Evolutionary conservation across 2,113 vertebrate species (phyloP).

Genomic region (Baryphthengus martii): DNA sequence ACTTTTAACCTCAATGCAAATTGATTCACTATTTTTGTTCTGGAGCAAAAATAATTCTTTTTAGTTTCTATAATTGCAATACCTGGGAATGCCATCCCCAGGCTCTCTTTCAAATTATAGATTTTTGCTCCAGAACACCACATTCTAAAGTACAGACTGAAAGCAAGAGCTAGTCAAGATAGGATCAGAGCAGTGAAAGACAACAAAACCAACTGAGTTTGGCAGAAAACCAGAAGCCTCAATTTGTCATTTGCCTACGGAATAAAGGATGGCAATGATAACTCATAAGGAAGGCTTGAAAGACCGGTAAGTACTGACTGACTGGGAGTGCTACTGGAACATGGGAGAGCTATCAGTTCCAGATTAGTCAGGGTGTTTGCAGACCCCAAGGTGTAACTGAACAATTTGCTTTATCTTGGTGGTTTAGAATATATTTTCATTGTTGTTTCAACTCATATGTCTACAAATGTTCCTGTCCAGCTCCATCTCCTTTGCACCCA

Average conservation of each 20-base stretch:
- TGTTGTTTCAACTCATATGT: not conserved
- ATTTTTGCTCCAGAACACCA: not conserved
- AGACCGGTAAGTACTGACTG: not conserved
- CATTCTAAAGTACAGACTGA: not conserved
- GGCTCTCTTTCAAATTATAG: not conserved
- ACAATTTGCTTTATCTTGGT: not conserved
- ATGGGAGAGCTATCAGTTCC: not conserved
- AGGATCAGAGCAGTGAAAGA: not conserved
- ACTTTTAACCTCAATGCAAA: not conserved
- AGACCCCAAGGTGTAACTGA: not conserved
- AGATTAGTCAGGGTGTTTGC: not conserved
- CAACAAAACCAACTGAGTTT: not conserved
- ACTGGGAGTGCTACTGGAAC: not conserved
- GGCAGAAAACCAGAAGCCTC: not conserved
- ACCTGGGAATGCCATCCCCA: not conserved
- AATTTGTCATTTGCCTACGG: constrained; percentile 1
- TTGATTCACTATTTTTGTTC: no score
- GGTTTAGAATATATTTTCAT: not conserved
- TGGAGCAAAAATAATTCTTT: not conserved
- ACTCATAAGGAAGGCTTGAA: not conserved
- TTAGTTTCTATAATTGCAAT: not conserved
- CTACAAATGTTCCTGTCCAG: not conserved
- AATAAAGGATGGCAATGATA: not conserved
- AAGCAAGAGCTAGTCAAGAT: not conserved
- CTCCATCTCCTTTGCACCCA: not conserved